Base-by-base conservation (phyloP, 2,888 invertebrate genomes). In the Tethea ocularis region DNA sequence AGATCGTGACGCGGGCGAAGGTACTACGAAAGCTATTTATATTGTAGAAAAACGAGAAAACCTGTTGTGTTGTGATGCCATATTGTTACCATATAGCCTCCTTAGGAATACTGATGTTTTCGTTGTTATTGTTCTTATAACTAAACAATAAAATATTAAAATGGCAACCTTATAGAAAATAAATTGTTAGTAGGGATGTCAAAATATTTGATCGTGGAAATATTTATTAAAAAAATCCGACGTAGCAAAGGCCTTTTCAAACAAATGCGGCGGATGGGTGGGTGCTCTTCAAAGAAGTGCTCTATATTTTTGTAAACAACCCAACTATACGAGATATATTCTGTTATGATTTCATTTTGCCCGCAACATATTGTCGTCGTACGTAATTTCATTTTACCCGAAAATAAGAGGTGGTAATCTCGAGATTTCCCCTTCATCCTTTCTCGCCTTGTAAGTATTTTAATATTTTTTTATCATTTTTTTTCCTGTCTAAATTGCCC, bases 1-100 rank as follows among this genome's bases (percentile, higher is more conserved):
- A 71, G 75, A 77, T 79, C 77, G 74, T 80, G 75, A 78, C 77
- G 74, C 78, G 75, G 77, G 61, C 68, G 63, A 68, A 67, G 66
- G 69, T 72, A 69, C 69, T 61, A 68, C 66, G 64, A 68, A 72
- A 66, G 68, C 60, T 71, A 61, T 67, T 65, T 64, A 53, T 46
- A 26, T 54, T 53, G 46, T 29, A 46, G 54, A 51, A 65, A 62
- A 67, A 65, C 63, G 52, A 72, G 65, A 61, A 69, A 71, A 68
- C 71, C 68, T 63, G 68, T 68, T 66, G 63, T 66, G 61, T 33
- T n/a, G 38, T 36, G 36, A 64, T 66, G 64, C 53, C 61, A 55
- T 58, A 58, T 59, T 60, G 51, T 58, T 65, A 58, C 15, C 2
- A 36, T 36, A 36, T 15, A 38, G 46, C 46, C 20, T 46, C 46